Percentiles rank a stretch among this genome's conserved stretches.
Evolutionary conservation across 2,797 vertebrate species (phyloP).

Genomic region (Fistularia tabacaria): DNA sequence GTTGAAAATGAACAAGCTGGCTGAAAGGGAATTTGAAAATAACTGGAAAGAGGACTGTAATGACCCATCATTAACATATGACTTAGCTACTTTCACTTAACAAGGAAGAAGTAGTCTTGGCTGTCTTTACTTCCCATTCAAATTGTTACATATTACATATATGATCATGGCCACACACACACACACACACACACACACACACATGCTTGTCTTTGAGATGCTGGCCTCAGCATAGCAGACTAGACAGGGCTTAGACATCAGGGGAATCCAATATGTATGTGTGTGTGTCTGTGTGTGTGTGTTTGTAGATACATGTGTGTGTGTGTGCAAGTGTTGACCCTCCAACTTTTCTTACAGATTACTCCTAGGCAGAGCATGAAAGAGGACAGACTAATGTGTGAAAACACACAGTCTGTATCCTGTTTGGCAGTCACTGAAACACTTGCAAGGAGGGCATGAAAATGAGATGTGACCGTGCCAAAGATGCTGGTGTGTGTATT

Average conservation of each 20-base stretch:
- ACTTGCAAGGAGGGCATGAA: constrained; percentile 26
- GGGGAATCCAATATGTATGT: constrained; percentile 8
- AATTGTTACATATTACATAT: background rate
- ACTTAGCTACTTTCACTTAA: too few relatives aligned
- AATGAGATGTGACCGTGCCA: constrained; percentile 19
- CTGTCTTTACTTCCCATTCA: too few relatives aligned
- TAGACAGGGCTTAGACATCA: constrained; percentile 34
- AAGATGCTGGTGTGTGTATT: constrained; percentile 6
- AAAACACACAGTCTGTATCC: constrained; percentile 26
- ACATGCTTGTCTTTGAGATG: constrained; percentile 1
- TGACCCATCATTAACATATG: too few relatives aligned
- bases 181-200: too few relatives aligned
- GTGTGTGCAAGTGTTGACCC: constrained; percentile 10
- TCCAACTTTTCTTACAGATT: constrained; percentile 35
- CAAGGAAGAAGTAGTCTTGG: too few relatives aligned
- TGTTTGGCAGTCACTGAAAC: constrained; percentile 39
- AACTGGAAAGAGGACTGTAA: too few relatives aligned
- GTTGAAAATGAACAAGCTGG: too few relatives aligned
- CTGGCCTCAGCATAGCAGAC: constrained; percentile 16
- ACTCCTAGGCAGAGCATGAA: constrained; percentile 50
- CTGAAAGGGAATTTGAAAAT: too few relatives aligned
- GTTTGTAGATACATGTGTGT: constrained; percentile 3
- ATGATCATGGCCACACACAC: background rate
- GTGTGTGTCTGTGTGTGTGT: constrained; percentile 11
- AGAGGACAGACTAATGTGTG: constrained; percentile 32